phyloP scores from a whole-genome alignment of 2,888 invertebrate species.

The Caenorhabditis sp. region DNA sequence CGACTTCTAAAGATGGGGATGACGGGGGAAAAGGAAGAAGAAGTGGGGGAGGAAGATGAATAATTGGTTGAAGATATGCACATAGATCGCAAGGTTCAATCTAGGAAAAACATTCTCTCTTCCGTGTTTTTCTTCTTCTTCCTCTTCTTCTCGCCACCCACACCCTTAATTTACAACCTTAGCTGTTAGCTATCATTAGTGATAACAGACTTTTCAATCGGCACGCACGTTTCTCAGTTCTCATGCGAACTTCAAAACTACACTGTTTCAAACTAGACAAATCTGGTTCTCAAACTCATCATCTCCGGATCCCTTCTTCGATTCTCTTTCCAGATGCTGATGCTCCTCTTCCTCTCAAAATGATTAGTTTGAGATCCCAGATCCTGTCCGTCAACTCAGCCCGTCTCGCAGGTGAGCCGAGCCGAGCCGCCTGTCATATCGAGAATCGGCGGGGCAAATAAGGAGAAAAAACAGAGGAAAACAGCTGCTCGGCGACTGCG shows the following conservation, averaged over 20 bases:
- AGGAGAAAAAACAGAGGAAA: not conserved
- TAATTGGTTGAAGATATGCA: slow-evolving; percentile 14
- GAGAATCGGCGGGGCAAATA: slow-evolving; percentile 15
- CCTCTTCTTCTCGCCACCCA: not conserved
- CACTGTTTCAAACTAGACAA: not conserved
- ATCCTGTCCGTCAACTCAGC: no score
- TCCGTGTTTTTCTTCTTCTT: slow-evolving; percentile 30
- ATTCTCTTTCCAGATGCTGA: no score
- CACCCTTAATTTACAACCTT: not conserved
- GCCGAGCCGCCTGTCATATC: no score
- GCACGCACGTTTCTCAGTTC: slow-evolving; percentile 3
- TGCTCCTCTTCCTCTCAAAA: no score
- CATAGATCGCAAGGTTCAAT: slow-evolving; percentile 32
- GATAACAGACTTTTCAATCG: slow-evolving; percentile 13
- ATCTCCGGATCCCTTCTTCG: not conserved
- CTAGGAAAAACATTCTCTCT: not conserved
- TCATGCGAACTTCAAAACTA: not conserved
- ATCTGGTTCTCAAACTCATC: not conserved
- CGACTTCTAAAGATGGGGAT: slow-evolving; percentile 20
- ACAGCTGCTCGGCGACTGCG: slow-evolving; percentile 35
- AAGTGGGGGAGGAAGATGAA: not conserved
- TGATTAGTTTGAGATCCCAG: slow-evolving; percentile 34
- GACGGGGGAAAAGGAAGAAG: not conserved
- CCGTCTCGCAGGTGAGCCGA: no score
- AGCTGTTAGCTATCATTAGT: not conserved